Conservation (phyloP, 2,888 invertebrate genomes). For the Rhingia campestris region DNA sequence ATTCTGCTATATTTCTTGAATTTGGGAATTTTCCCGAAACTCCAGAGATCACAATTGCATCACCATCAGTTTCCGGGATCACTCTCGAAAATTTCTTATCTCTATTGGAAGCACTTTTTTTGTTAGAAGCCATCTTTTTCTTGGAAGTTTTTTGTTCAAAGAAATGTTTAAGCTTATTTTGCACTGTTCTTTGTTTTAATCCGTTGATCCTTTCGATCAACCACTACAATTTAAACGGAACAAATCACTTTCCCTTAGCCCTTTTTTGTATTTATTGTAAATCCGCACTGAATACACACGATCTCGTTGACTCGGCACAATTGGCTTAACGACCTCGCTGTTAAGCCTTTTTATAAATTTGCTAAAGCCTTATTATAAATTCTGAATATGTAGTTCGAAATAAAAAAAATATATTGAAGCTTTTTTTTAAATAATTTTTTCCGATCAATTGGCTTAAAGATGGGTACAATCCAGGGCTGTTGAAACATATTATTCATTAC, state of each 20-base stretch:
- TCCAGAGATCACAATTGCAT: slow-evolving; percentile 85
- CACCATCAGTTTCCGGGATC: slow-evolving; percentile 81
- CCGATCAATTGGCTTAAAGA: no score
- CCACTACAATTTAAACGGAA: no score
- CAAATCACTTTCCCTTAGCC: no score
- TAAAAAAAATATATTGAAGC: background rate
- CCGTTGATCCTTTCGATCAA: no score
- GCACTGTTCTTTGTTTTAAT: no score
- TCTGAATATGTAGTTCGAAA: background rate
- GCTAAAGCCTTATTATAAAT: background rate
- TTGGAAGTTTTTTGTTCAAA: no score
- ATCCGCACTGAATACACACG: background rate
- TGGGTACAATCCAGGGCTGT: no score
- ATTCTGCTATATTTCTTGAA: slow-evolving; percentile 86
- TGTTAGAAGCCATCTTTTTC: background rate
- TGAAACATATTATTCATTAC: no score
- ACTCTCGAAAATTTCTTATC: slow-evolving; percentile 78
- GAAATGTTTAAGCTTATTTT: no score
- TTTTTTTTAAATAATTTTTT: no score
- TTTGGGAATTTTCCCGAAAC: slow-evolving; percentile 87
- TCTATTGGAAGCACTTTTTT: slow-evolving; percentile 66
- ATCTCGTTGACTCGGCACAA: background rate
- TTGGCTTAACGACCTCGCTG: background rate
- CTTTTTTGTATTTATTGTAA: no score
- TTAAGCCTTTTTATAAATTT: background rate